A percentile compares a stretch with the other conserved stretches of the same genome.
These are phyloP conservation scores for Colius striatus DNA, from an alignment of 2,113 vertebrate species.

Conservation along the genomic window DNA sequence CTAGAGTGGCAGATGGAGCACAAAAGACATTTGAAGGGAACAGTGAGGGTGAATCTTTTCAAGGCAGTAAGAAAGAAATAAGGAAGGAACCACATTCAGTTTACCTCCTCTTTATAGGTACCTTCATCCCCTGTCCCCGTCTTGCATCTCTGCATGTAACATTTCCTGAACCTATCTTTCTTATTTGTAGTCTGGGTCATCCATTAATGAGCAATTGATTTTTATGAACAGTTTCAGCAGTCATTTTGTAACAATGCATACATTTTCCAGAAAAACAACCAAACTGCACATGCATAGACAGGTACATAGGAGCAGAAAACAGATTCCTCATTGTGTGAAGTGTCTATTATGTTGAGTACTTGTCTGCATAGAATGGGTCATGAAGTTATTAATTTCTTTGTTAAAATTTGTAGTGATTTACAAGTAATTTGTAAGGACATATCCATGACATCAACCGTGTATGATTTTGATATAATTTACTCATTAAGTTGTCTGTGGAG, in stretches of 20 bases:
- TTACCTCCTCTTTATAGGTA: not conserved
- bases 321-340: not conserved
- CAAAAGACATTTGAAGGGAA: not conserved
- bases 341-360: not conserved
- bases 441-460: not conserved
- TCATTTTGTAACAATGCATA: not conserved
- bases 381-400: not conserved
- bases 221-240: not conserved
- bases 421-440: not conserved
- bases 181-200: not conserved
- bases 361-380: not conserved
- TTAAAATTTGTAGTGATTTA: constrained; percentile 20
- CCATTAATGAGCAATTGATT: not conserved
- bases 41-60: not conserved
- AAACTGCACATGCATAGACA: not conserved
- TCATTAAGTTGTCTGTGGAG: not conserved
- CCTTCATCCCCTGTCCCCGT: rapidly evolving
- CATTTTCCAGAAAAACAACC: not conserved
- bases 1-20: not conserved
- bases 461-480: constrained; percentile 2
- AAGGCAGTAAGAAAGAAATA: not conserved
- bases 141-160: not conserved
- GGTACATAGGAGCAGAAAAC: not conserved
- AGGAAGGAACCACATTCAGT: not conserved
- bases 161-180: not conserved